Conservation (phyloP, 2,797 vertebrate genomes). For the Hypotaenidia okinawae region DNA sequence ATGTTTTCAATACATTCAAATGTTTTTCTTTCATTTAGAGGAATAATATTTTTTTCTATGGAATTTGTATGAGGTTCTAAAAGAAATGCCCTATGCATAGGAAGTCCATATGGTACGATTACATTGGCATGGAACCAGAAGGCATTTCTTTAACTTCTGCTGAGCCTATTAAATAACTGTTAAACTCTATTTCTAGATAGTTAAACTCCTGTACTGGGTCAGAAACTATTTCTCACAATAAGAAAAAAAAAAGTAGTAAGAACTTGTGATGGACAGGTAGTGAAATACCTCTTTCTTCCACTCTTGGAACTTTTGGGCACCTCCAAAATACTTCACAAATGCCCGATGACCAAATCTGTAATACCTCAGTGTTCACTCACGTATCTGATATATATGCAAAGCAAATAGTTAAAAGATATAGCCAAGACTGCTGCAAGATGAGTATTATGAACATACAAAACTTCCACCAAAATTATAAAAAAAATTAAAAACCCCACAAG, state of each 20-base stretch:
- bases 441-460: neutral
- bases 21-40: conserved; percentile 34
- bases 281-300: neutral
- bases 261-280: neutral
- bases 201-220: conserved; percentile 36
- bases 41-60: conserved; percentile 9
- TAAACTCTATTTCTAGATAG: conserved; percentile 30
- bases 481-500: neutral
- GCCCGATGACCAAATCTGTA: neutral
- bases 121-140: conserved; percentile 17
- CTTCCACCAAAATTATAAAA: neutral
- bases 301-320: neutral
- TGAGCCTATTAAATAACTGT: conserved; percentile 31
- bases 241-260: neutral
- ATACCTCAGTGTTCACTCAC: neutral
- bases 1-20: neutral
- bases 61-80: neutral
- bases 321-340: neutral
- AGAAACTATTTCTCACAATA: neutral
- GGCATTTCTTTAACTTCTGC: conserved; percentile 25
- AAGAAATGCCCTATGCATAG: conserved; percentile 2
- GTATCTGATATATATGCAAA: neutral
- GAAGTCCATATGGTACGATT: neutral
- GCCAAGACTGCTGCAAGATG: neutral
- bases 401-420: neutral